phyloP scores from a whole-genome alignment of 2,113 vertebrate species.

The Pollimyrus isidori region DNA sequence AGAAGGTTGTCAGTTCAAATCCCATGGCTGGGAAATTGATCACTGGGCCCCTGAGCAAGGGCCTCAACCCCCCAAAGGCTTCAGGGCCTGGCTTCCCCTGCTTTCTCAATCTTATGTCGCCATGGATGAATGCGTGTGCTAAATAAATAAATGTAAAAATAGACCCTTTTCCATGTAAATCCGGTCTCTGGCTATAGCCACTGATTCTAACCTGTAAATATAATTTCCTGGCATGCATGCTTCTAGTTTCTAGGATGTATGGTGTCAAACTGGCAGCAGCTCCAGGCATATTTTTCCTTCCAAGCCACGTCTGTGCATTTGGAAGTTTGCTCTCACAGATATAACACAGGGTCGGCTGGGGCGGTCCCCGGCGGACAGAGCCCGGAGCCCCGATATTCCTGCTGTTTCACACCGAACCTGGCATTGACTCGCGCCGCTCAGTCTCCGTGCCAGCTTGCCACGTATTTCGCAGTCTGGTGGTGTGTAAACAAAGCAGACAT shows the following conservation, averaged over 20 bases:
- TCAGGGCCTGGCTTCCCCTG: not conserved
- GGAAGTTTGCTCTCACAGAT: not conserved
- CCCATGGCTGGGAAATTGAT: not conserved
- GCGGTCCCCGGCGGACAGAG: not conserved
- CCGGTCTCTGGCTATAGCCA: not conserved
- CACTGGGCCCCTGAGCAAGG: not conserved
- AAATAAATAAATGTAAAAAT: not conserved
- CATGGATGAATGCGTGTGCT: not conserved
- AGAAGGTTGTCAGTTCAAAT: not conserved
- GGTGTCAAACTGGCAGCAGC: not conserved
- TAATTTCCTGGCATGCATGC: not conserved
- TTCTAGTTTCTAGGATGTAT: not conserved
- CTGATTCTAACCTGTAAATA: not conserved
- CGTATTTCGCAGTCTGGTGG: not conserved
- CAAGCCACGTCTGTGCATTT: not conserved
- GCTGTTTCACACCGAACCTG: not conserved
- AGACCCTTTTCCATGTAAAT: not conserved
- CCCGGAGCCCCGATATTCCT: not conserved
- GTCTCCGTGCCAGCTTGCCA: not conserved
- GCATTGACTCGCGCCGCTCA: not conserved
- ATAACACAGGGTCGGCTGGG: not conserved
- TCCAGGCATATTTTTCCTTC: not conserved
- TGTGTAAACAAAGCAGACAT: not conserved
- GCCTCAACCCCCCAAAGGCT: not conserved
- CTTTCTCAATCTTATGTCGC: not conserved